phyloP scores from a whole-genome alignment of 2,888 invertebrate species.

The Chymomyza procnemis region DNA sequence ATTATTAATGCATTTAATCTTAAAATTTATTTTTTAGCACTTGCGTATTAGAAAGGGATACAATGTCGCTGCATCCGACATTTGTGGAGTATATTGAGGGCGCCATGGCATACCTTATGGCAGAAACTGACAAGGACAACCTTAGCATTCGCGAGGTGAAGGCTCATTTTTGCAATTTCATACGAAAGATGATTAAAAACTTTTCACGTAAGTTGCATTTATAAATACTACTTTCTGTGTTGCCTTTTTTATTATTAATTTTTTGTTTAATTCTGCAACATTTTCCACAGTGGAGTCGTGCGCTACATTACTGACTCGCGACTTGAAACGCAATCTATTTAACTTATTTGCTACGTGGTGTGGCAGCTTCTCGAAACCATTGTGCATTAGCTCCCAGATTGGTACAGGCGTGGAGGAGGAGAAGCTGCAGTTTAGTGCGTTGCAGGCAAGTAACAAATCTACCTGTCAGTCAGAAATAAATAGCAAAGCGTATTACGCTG shows the following conservation, averaged over 20 bases:
- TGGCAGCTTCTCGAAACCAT: conserved; percentile 88
- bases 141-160: conserved; percentile 92
- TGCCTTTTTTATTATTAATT: neutral
- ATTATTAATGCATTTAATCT: neutral
- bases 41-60: conserved; percentile 89
- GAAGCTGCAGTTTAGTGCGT: conserved; percentile 82
- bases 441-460: conserved; percentile 77
- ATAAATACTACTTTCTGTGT: neutral
- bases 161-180: conserved; percentile 95
- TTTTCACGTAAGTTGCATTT: conserved; percentile 86
- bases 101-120: conserved; percentile 92
- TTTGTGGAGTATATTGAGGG: conserved; percentile 98
- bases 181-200: conserved; percentile 94
- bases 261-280: conserved; percentile 1
- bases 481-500: conserved; percentile 6
- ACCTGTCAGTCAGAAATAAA: conserved; percentile 1
- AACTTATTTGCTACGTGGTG: conserved; percentile 96
- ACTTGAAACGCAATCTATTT: conserved; percentile 92
- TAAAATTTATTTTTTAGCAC: conserved; percentile 80
- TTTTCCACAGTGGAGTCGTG: conserved; percentile 88
- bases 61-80: conserved; percentile 89
- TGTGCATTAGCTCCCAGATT: conserved; percentile 80
- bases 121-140: conserved; percentile 95
- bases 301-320: conserved; percentile 90
- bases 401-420: conserved; percentile 80